phyloP scores from a whole-genome alignment of 2,888 invertebrate species.

The Sinohyriopsis cumingii region DNA sequence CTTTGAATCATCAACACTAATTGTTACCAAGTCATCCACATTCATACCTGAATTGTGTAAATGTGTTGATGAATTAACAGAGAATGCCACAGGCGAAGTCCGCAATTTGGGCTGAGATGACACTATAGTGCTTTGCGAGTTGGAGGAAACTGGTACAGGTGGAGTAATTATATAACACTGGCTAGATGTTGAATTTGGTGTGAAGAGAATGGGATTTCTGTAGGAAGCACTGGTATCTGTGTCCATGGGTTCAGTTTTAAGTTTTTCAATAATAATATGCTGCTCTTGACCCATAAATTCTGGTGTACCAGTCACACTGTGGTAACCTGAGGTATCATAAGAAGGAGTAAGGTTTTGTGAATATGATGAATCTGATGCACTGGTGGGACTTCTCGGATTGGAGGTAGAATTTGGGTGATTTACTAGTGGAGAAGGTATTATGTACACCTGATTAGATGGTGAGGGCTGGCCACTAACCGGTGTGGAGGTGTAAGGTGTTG shows the following conservation, averaged over 20 bases:
- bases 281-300: slow-evolving; percentile 20
- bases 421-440: background rate
- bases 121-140: too few relatives aligned
- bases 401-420: background rate
- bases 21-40: too few relatives aligned
- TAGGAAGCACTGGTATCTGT: too few relatives aligned
- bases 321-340: slow-evolving; percentile 38
- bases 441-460: background rate
- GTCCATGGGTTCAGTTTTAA: too few relatives aligned
- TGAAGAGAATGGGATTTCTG: too few relatives aligned
- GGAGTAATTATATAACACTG: too few relatives aligned
- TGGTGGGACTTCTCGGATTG: slow-evolving; percentile 4
- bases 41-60: too few relatives aligned
- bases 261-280: background rate
- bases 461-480: background rate
- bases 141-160: too few relatives aligned
- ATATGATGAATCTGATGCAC: background rate
- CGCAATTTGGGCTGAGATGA: too few relatives aligned
- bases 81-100: too few relatives aligned
- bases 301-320: slow-evolving; percentile 32
- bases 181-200: too few relatives aligned
- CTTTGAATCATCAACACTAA: background rate
- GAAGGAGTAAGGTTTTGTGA: slow-evolving; percentile 7
- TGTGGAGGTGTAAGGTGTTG: background rate
- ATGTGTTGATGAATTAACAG: too few relatives aligned